Conservation (phyloP, 2,888 invertebrate genomes). For the Omphaloscelis lunosa region DNA sequence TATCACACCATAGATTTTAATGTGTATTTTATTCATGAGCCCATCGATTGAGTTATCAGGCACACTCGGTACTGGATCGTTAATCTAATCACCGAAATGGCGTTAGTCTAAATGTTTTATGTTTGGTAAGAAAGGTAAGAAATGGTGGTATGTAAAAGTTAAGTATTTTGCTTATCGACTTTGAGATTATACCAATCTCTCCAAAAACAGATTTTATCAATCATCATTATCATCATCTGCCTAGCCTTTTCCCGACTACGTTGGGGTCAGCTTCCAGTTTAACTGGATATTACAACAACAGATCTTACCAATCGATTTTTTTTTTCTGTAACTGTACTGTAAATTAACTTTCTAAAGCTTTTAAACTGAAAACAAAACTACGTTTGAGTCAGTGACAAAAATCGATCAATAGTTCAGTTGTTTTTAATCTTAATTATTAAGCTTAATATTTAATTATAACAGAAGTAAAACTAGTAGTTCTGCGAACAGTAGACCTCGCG, state of each 20-base stretch:
- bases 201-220: no score
- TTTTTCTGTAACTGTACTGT: no score
- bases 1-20: constrained; percentile 76
- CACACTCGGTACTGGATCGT: constrained; percentile 59
- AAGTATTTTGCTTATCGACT: background rate
- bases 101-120: constrained; percentile 68
- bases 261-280: no score
- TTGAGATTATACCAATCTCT: background rate
- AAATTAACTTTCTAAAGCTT: no score
- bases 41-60: constrained; percentile 82
- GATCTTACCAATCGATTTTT: no score
- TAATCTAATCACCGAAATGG: constrained; percentile 66
- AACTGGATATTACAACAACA: no score
- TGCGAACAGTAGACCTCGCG: no score
- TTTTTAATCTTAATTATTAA: background rate
- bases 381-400: background rate
- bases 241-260: no score
- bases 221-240: no score
- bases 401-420: background rate
- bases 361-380: background rate
- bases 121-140: constrained; percentile 11
- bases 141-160: background rate
- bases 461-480: background rate
- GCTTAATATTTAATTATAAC: background rate
- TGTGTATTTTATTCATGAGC: constrained; percentile 84